Evolutionary conservation across 2,113 vertebrate species (phyloP).

Genomic region (Plecotus auritus): DNA sequence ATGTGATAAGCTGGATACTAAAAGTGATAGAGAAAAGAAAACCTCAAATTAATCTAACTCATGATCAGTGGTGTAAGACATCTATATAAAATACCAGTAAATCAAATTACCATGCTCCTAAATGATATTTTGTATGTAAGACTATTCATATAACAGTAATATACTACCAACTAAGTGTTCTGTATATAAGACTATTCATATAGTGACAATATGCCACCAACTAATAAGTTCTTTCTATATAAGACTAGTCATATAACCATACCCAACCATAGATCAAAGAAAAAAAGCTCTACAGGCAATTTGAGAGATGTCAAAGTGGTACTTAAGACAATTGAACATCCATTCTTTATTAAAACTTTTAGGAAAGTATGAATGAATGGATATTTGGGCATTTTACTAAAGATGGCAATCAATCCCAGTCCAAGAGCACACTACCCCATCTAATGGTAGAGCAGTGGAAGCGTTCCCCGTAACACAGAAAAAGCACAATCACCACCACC

Average conservation of each 20-base stretch:
- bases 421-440: background rate
- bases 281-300: background rate
- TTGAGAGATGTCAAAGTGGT: background rate
- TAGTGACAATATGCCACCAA: background rate
- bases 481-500: background rate
- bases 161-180: background rate
- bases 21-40: conserved; percentile 18
- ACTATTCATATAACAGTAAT: background rate
- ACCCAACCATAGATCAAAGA: background rate
- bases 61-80: background rate
- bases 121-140: background rate
- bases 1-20: background rate
- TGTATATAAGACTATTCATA: background rate
- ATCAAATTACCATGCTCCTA: background rate
- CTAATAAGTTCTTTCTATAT: background rate
- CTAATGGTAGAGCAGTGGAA: background rate
- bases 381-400: background rate
- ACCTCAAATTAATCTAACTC: background rate
- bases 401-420: background rate
- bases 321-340: background rate
- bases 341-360: background rate
- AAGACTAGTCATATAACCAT: background rate
- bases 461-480: background rate
- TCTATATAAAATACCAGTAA: background rate
- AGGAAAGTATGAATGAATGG: background rate